A percentile compares a stretch with the other conserved stretches of the same genome.
Evolutionary conservation across 2,888 invertebrate species (phyloP).

Genomic region (Heliconius cydno): DNA sequence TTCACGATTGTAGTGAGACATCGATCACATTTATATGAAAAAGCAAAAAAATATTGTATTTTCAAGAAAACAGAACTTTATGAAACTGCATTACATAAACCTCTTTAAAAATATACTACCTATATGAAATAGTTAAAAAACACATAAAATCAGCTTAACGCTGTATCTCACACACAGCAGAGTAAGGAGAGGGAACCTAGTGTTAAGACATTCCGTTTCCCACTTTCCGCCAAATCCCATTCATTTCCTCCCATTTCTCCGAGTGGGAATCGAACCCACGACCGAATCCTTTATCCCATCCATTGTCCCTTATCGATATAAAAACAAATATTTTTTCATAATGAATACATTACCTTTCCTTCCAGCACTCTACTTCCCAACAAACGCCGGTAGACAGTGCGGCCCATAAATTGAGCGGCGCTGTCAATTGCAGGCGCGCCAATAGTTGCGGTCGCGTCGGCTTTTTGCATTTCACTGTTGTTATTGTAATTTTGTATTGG

Average conservation of each 20-base stretch:
- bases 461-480: conserved; percentile 49
- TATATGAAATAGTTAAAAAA: neutral
- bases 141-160: neutral
- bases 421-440: conserved; percentile 83
- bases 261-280: too few relatives aligned
- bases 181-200: accelerated
- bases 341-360: neutral
- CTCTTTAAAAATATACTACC: too few relatives aligned
- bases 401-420: conserved; percentile 82
- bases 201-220: too few relatives aligned
- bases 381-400: conserved; percentile 73
- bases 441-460: conserved; percentile 77
- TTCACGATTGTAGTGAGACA: too few relatives aligned
- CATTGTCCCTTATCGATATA: neutral
- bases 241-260: too few relatives aligned
- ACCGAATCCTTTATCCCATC: too few relatives aligned
- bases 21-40: too few relatives aligned
- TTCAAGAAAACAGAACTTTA: too few relatives aligned
- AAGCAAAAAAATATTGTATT: too few relatives aligned
- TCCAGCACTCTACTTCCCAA: conserved; percentile 29
- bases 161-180: too few relatives aligned
- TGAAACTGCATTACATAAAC: too few relatives aligned
- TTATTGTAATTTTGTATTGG: conserved; percentile 38
- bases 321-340: neutral
- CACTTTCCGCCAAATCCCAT: too few relatives aligned